Conservation (phyloP, 2,113 vertebrate genomes). For the Scolopax mira region DNA sequence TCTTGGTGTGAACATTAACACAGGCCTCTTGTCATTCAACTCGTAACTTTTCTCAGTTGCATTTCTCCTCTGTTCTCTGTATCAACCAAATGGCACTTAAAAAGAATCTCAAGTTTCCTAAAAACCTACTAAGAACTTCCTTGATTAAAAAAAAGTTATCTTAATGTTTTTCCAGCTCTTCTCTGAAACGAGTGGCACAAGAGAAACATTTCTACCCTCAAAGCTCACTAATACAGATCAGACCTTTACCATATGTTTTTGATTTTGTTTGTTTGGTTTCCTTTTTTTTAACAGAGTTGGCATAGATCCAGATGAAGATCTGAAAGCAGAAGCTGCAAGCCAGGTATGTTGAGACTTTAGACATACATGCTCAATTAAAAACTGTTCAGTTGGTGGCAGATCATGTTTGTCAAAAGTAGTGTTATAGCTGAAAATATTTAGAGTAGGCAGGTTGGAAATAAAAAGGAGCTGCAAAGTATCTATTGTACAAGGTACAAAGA, state of each 20-base stretch:
- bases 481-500: neutral
- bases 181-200: neutral
- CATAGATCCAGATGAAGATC: conserved; percentile 74
- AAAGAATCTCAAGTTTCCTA: neutral
- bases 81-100: neutral
- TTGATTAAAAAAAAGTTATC: neutral
- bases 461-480: neutral
- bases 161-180: neutral
- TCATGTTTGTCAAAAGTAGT: neutral
- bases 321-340: conserved; percentile 55
- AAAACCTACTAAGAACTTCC: neutral
- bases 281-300: conserved; percentile 70
- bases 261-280: neutral
- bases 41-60: neutral
- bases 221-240: neutral
- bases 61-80: neutral
- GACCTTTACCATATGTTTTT: neutral
- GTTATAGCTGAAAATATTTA: neutral
- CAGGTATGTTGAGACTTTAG: conserved; percentile 72
- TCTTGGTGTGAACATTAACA: neutral
- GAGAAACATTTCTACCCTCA: neutral
- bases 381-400: neutral
- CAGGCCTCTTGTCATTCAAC: neutral
- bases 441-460: neutral
- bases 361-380: neutral